These are phyloP conservation scores for Solenopsis fugax DNA, from an alignment of 1,140 invertebrate genomes.

Conservation along the genomic window DNA sequence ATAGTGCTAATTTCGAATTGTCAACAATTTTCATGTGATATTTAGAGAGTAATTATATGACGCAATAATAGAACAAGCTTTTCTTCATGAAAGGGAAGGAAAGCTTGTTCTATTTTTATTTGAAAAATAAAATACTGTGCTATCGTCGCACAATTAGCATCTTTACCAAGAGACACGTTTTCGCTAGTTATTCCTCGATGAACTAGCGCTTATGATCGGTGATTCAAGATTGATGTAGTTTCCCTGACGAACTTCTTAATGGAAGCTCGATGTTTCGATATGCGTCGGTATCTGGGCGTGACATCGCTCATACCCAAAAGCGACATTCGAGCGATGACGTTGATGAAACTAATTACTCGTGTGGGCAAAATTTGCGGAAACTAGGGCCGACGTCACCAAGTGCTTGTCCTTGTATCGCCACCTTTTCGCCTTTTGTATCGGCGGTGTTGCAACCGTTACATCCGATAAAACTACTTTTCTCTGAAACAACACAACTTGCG, in stretches of 20 bases:
- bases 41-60: neutral
- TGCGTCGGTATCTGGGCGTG: slow-evolving; percentile 39
- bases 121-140: neutral
- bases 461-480: slow-evolving; percentile 57
- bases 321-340: slow-evolving; percentile 49
- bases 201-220: slow-evolving; percentile 19
- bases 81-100: neutral
- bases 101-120: neutral
- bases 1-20: neutral
- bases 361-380: slow-evolving; percentile 16
- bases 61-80: no score
- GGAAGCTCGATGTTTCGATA: slow-evolving; percentile 25
- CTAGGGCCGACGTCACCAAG: neutral
- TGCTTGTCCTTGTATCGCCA: neutral
- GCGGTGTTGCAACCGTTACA: neutral
- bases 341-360: slow-evolving; percentile 53
- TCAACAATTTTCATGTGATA: neutral
- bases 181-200: slow-evolving; percentile 4
- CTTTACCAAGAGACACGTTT: neutral
- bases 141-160: neutral
- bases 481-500: slow-evolving; percentile 34
- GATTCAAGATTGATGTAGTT: slow-evolving; percentile 43
- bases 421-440: slow-evolving; percentile 37
- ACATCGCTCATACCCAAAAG: slow-evolving; percentile 20
- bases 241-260: slow-evolving; percentile 40